These are phyloP conservation scores for Chelidonichthys spinosus DNA, from an alignment of 2,797 vertebrate genomes.

Conservation along the genomic window DNA sequence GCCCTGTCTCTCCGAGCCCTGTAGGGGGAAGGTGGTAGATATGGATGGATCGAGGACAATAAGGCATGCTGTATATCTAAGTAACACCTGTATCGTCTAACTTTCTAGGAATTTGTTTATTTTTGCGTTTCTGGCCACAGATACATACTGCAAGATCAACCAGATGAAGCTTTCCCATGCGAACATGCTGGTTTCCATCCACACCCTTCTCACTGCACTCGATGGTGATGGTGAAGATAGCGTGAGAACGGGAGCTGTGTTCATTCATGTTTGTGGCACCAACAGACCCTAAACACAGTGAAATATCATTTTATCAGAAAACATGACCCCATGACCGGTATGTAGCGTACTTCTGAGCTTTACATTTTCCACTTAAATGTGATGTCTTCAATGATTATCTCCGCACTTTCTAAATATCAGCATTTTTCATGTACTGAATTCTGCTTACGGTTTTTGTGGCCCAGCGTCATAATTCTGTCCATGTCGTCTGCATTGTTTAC, in stretches of 20 bases:
- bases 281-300: slow-evolving; percentile 87
- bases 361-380: neutral
- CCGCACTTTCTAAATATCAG: neutral
- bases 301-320: slow-evolving; percentile 5
- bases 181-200: slow-evolving; percentile 96
- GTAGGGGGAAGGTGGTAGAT: neutral
- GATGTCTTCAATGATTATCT: neutral
- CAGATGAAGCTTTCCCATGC: slow-evolving; percentile 98
- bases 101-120: neutral
- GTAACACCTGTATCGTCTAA: neutral
- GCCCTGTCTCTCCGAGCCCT: slow-evolving; percentile 97
- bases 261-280: slow-evolving; percentile 99
- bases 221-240: slow-evolving; percentile 99
- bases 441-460: slow-evolving; percentile 97
- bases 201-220: slow-evolving; percentile 98
- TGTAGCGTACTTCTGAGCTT: neutral
- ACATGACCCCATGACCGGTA: neutral
- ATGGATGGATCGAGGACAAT: neutral
- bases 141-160: slow-evolving; percentile 95
- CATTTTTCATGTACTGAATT: neutral
- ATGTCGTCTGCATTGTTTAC: slow-evolving; percentile 99
- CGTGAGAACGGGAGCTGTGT: slow-evolving; percentile 97
- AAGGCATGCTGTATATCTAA: neutral
- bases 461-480: slow-evolving; percentile 99
- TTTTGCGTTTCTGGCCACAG: neutral